Conservation (phyloP, 1,140 invertebrate species). For the Orchesella cincta region DNA sequence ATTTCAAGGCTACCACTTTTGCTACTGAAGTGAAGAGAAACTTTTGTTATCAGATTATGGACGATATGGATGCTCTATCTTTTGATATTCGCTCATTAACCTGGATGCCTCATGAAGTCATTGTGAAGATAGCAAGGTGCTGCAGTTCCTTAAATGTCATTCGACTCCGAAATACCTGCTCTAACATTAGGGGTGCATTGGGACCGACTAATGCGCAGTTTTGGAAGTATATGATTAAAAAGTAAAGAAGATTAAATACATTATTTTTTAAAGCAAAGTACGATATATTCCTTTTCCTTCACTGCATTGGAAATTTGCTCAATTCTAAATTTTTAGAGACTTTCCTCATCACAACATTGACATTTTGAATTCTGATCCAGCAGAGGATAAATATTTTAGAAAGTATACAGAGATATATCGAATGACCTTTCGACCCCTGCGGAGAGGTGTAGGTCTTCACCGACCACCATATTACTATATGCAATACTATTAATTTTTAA, state of each 20-base stretch:
- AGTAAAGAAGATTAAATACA: no score
- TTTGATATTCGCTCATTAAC: conserved; percentile 12
- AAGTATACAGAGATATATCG: conserved; percentile 5
- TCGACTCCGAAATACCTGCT: neutral
- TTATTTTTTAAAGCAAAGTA: no score
- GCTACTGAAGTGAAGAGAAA: neutral
- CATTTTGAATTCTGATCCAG: neutral
- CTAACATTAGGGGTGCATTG: neutral
- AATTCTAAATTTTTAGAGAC: neutral
- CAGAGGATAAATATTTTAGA: neutral
- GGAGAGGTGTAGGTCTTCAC: neutral
- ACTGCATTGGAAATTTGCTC: neutral
- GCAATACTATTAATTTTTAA: no score
- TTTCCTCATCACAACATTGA: conserved; percentile 7
- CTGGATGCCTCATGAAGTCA: neutral
- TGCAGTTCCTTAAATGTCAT: neutral
- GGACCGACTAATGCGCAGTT: neutral
- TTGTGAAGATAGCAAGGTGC: conserved; percentile 6
- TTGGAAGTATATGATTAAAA: neutral
- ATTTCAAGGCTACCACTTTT: neutral
- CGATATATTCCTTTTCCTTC: no score
- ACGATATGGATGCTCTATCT: neutral
- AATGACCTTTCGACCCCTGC: neutral
- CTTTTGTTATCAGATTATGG: conserved; percentile 1
- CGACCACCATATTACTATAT: no score